Conservation (phyloP, 2,888 invertebrate species). For the Linyphia triangularis region DNA sequence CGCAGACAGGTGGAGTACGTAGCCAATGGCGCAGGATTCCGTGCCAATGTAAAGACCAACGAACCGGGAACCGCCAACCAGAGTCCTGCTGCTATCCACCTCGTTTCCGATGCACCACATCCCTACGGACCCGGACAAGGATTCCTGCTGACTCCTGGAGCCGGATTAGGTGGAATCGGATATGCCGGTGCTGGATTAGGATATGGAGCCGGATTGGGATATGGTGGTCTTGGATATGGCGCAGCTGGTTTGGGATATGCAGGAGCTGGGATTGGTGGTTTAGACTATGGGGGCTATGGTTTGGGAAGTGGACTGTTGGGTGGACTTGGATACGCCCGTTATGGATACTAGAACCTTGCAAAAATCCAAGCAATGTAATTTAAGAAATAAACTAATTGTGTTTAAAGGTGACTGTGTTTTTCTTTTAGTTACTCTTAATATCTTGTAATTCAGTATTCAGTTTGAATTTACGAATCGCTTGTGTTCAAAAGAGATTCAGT, state of each 20-base stretch:
- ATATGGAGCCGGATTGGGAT: background rate
- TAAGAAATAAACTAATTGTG: too few relatives aligned
- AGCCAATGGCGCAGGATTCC: constrained; percentile 29
- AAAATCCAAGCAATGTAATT: too few relatives aligned
- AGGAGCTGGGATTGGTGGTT: too few relatives aligned
- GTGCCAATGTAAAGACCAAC: constrained; percentile 40
- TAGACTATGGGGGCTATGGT: background rate
- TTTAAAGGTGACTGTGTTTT: too few relatives aligned
- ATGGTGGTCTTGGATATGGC: background rate
- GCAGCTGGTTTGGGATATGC: background rate
- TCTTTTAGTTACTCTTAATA: too few relatives aligned
- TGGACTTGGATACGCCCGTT: constrained; percentile 21
- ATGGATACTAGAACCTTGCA: constrained; percentile 18
- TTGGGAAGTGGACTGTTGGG: background rate
- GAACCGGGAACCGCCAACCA: constrained; percentile 46
- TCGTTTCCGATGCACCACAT: constrained; percentile 17
- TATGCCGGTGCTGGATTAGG: background rate
- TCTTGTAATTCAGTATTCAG: too few relatives aligned
- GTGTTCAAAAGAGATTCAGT: too few relatives aligned
- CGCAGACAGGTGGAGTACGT: constrained; percentile 47
- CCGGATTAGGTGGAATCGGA: background rate
- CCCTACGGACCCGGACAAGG: background rate
- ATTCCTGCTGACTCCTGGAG: background rate
- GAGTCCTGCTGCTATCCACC: constrained; percentile 29
- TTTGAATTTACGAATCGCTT: too few relatives aligned